phyloP scores from a whole-genome alignment of 2,888 invertebrate species.

The Oligia latruncula region DNA sequence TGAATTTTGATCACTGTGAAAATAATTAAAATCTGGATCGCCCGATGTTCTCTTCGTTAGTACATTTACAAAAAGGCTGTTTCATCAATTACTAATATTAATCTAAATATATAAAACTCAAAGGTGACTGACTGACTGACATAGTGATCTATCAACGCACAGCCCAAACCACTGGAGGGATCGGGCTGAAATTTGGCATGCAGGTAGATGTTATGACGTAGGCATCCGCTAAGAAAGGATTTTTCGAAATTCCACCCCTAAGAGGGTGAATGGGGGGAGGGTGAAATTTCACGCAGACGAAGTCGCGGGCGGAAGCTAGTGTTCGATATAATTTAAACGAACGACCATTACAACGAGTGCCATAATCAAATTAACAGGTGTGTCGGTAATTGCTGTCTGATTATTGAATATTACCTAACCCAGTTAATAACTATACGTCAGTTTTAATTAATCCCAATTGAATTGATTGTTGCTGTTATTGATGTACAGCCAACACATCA shows the following conservation, averaged over 20 bases:
- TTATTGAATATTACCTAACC: neutral
- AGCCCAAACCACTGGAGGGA: no score
- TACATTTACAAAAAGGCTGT: neutral
- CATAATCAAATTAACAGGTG: conserved; percentile 14
- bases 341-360: neutral
- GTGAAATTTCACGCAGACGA: no score
- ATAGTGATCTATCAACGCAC: no score
- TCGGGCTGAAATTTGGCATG: no score
- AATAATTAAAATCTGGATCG: neutral
- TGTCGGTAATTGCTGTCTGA: neutral
- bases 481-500: neutral
- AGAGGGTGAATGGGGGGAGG: no score
- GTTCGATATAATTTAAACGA: neutral
- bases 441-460: conserved; percentile 12
- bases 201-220: no score
- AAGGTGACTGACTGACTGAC: no score
- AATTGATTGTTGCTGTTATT: neutral
- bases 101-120: neutral
- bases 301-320: neutral
- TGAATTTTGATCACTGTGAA: neutral
- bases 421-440: neutral
- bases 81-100: neutral
- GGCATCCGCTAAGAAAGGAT: no score
- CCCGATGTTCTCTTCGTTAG: neutral
- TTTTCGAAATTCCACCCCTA: no score